phyloP scores from a whole-genome alignment of 1,140 invertebrate species.

The Drosophila sturtevanti region DNA sequence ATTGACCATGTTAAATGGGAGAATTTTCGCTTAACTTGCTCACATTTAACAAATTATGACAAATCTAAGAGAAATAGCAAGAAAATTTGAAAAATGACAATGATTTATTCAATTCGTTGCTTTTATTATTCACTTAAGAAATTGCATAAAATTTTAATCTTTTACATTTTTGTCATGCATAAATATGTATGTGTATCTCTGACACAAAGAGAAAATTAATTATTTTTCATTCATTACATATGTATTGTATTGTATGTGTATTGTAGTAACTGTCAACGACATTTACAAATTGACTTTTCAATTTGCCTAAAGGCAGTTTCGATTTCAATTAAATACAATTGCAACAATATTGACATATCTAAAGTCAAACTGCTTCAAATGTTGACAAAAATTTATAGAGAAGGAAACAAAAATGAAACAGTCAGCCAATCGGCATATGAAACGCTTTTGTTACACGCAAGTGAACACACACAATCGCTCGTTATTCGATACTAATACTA shows the following conservation, averaged over 20 bases:
- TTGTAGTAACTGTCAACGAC: slow-evolving; percentile 9
- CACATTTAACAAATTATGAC: too few relatives aligned
- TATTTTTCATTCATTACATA: background rate
- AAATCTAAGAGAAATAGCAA: too few relatives aligned
- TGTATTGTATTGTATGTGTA: background rate
- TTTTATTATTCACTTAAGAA: slow-evolving; percentile 9
- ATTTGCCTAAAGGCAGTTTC: slow-evolving; percentile 36
- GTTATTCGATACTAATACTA: slow-evolving; percentile 30
- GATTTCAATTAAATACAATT: slow-evolving; percentile 37
- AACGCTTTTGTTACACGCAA: slow-evolving; percentile 23
- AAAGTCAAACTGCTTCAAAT: slow-evolving; percentile 13
- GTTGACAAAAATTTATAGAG: background rate
- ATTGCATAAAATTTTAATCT: slow-evolving; percentile 5
- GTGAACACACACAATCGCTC: slow-evolving; percentile 24
- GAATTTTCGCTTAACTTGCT: too few relatives aligned
- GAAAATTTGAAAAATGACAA: background rate
- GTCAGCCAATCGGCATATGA: slow-evolving; percentile 21
- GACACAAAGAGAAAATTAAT: background rate
- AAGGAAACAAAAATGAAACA: background rate
- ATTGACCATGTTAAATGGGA: too few relatives aligned
- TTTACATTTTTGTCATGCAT: background rate
- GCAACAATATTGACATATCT: slow-evolving; percentile 36
- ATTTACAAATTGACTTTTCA: slow-evolving; percentile 46
- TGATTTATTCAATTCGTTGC: background rate
- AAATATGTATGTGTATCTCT: background rate